phyloP scores from a whole-genome alignment of 2,113 vertebrate genomes.

The Isurus oxyrinchus region DNA sequence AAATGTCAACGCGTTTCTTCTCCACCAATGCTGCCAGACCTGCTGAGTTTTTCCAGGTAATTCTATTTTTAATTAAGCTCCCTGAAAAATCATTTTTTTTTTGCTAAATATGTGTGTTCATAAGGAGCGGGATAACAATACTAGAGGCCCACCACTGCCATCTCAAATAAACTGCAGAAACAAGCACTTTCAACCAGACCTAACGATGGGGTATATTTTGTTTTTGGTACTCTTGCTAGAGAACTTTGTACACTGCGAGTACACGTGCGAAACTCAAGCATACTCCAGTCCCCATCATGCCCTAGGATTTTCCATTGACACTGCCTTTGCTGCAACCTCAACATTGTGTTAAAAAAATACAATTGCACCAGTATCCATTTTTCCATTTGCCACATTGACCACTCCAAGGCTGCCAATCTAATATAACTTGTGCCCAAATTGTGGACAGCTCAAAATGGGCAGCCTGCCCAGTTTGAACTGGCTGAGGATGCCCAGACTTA shows the following conservation, averaged over 20 bases:
- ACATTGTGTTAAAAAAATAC: not conserved
- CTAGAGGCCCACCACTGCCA: not conserved
- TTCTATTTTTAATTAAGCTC: not conserved
- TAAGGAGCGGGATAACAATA: not conserved
- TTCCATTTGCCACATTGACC: not conserved
- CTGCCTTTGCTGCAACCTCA: not conserved
- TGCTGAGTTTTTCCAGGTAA: no score
- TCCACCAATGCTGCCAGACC: no score
- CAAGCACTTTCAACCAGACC: not conserved
- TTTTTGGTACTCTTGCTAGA: not conserved
- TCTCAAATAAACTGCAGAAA: not conserved
- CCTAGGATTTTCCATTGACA: not conserved
- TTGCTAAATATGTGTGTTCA: not conserved
- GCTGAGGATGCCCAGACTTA: not conserved
- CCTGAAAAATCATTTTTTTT: not conserved
- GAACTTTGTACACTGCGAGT: not conserved
- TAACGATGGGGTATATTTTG: not conserved
- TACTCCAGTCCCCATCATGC: not conserved
- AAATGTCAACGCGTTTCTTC: no score
- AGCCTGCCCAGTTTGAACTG: not conserved
- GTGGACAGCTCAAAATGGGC: not conserved
- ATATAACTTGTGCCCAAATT: not conserved
- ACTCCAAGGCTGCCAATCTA: not conserved
- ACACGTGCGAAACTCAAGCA: not conserved
- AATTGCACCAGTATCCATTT: not conserved